A percentile compares a stretch with the other conserved stretches of the same genome.
Conservation (phyloP, 1,140 invertebrate genomes). For the Trissolcus basalis region DNA sequence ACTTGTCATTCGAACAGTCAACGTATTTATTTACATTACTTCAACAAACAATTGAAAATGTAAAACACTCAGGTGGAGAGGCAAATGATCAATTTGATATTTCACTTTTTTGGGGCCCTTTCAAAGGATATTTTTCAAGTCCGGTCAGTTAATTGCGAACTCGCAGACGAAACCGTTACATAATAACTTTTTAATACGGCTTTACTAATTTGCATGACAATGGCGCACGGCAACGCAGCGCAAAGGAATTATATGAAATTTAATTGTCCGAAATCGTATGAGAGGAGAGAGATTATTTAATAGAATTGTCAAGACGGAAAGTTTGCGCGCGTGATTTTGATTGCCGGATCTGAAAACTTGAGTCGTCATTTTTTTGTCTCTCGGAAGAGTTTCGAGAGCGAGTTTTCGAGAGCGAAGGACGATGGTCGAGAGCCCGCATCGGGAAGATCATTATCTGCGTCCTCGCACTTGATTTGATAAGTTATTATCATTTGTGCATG, state of each 20-base stretch:
- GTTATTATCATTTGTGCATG: slow-evolving; percentile 55
- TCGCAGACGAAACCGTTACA: slow-evolving; percentile 21
- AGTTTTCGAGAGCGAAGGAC: background rate
- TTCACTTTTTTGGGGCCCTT: too few species aligned
- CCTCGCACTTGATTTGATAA: slow-evolving; percentile 57
- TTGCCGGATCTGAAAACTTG: slow-evolving; percentile 10
- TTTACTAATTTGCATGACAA: slow-evolving; percentile 47
- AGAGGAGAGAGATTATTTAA: too few species aligned
- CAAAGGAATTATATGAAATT: too few species aligned
- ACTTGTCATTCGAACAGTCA: too few species aligned
- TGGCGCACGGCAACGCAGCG: too few species aligned
- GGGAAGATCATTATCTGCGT: slow-evolving; percentile 47
- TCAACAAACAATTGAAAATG: too few species aligned
- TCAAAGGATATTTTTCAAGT: slow-evolving; percentile 3
- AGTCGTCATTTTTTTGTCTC: slow-evolving; percentile 30
- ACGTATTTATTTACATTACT: too few species aligned
- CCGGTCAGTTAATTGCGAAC: slow-evolving; percentile 17
- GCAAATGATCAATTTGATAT: too few species aligned
- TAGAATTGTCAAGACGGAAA: slow-evolving; percentile 29
- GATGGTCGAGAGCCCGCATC: slow-evolving; percentile 41
- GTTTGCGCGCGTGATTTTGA: slow-evolving; percentile 38
- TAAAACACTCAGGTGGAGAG: too few species aligned
- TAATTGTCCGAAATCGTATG: too few species aligned
- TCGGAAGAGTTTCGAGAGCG: background rate
- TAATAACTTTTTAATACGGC: slow-evolving; percentile 19